Evolutionary conservation across 1,140 invertebrate genomes (phyloP), one percentile per base, ranked within the genome.

Genomic region (Drosophila kikkawai): DNA sequence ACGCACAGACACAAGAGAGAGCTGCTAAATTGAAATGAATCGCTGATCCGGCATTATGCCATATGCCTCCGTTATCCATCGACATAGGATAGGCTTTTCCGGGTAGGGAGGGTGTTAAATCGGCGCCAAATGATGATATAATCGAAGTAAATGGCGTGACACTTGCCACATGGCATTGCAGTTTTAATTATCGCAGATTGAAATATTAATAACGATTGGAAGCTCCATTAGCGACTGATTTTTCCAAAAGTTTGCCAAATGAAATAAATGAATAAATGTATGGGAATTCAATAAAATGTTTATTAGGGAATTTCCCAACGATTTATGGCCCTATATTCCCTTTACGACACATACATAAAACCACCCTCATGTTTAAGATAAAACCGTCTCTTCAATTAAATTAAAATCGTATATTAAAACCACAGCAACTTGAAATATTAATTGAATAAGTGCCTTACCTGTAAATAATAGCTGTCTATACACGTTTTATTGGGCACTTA

Each of bases 1-100:
- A 48, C 45, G 13, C 26, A 29, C 19, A 8, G n/a, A 17, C 7
- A 17, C n/a, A 6, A 6, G 11, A 50, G 47, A 57, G 19, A 50
- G 51, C 58, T 50, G 74, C 61, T 47, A 66, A 81, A 82, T 82
- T 81, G 73, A 81, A 73, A 73, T 68, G 66, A 61, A 66, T 70
- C 58, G 67, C 78, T 70, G 65, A 63, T 53, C 66, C 65, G 36
- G 64, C 64, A 77, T 15, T 47, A 55, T 41, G 32, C 29, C 64
- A 73, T 74, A 73, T 74, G 70, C 45, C 55, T 34, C 44, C 55
- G 55, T 22, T 42, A 53, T 53, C 4, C 51, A 37, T 0, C 32
- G 12, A 36, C 32, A 53, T 50, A n/a, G 19, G 8, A 47, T 61
- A 56, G 47, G 37, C 29, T 34, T 32, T 29, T 55, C 53, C 11